Percentiles rank a stretch among this genome's conserved stretches.
phyloP scores from a whole-genome alignment of 2,888 invertebrate genomes.

The Conistra vaccinii region DNA sequence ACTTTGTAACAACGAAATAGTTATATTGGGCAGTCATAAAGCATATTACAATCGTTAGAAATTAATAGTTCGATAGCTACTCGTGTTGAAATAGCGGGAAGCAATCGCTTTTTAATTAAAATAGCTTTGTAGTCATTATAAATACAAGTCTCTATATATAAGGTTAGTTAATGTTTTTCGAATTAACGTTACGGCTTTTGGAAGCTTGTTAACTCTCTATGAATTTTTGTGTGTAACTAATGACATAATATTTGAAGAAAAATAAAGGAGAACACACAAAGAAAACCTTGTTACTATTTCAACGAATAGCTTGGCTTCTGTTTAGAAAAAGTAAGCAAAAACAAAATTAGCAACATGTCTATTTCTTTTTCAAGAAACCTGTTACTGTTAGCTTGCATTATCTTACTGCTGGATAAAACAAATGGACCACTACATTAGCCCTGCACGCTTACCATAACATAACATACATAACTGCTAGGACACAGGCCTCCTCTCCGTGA shows the following conservation, averaged over 20 bases:
- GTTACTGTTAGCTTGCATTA: not conserved
- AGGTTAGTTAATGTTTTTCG: not conserved
- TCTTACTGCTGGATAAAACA: not conserved
- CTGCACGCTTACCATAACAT: too few relatives aligned
- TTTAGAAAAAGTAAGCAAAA: not conserved
- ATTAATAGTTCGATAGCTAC: slow-evolving; percentile 53
- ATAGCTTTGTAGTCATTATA: slow-evolving; percentile 21
- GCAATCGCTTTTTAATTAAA: slow-evolving; percentile 56
- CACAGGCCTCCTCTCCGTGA: too few relatives aligned
- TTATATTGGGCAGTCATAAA: slow-evolving; percentile 26
- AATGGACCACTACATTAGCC: not conserved
- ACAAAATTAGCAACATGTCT: too few relatives aligned
- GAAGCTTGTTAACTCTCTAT: not conserved
- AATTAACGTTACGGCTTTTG: not conserved
- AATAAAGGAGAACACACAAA: not conserved
- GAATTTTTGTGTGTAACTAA: not conserved
- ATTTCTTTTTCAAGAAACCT: not conserved
- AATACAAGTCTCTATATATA: not conserved
- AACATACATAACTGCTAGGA: too few relatives aligned
- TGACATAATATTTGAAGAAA: not conserved
- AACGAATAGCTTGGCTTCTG: not conserved
- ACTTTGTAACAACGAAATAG: slow-evolving; percentile 17
- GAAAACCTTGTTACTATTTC: not conserved
- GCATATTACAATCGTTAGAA: slow-evolving; percentile 31
- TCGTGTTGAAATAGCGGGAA: slow-evolving; percentile 44